Percentiles rank a stretch among this genome's conserved stretches.
These are phyloP conservation scores for Hipposideros armiger DNA, from an alignment of 2,113 vertebrate species.

Conservation along the genomic window DNA sequence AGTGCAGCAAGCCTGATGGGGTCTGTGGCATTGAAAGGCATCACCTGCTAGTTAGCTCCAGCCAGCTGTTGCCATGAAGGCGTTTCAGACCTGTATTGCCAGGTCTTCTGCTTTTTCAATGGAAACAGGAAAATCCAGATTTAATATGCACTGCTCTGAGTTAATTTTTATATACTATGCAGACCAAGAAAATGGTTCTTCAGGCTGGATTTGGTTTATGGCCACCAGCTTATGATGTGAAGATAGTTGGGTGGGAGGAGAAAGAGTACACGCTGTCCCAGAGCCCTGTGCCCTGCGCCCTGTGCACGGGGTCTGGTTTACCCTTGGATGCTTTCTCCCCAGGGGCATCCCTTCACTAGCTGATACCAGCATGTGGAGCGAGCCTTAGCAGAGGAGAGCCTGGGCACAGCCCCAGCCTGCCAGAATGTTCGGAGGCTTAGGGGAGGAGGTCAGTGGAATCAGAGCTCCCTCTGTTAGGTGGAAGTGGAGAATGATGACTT, in stretches of 20 bases:
- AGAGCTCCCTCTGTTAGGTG: not conserved
- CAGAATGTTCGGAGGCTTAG: fast-evolving
- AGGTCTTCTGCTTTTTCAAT: not conserved
- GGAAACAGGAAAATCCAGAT: not conserved
- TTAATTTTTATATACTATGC: not conserved
- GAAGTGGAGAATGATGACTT: not conserved
- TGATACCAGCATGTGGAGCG: not conserved
- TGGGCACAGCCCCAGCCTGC: not conserved
- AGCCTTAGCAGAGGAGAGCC: not conserved
- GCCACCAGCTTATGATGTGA: not conserved
- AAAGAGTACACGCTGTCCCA: fast-evolving
- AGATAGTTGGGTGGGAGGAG: not conserved
- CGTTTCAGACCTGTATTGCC: not conserved
- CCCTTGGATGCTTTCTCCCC: not conserved
- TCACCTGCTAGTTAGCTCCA: not conserved
- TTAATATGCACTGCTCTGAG: not conserved
- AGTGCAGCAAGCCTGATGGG: not conserved
- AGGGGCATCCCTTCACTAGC: not conserved
- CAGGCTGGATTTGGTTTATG: not conserved
- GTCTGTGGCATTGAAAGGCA: not conserved
- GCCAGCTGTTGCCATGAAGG: not conserved
- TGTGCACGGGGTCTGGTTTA: not conserved
- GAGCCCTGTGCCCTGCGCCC: not conserved
- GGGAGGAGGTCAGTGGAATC: not conserved
- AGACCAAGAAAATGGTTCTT: not conserved